These are phyloP conservation scores for Teleogryllus oceanicus DNA, from an alignment of 2,888 invertebrate species.

Conservation along the genomic window DNA sequence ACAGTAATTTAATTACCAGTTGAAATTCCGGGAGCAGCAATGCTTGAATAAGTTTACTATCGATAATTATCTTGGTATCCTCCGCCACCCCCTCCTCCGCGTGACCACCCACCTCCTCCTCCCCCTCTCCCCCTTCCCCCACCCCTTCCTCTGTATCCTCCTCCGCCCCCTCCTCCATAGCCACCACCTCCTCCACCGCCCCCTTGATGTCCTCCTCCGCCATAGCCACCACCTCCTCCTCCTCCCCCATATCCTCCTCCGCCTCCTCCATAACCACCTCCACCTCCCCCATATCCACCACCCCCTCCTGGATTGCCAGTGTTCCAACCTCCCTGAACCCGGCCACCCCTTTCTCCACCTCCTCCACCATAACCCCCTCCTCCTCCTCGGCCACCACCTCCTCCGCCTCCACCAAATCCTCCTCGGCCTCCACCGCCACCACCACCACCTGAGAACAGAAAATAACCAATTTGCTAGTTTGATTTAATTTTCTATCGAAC, in stretches of 20 bases:
- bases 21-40: too few relatives aligned
- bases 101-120: neutral
- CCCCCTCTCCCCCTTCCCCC: conserved; percentile 39
- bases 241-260: conserved; percentile 43
- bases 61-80: neutral
- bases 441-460: conserved; percentile 45
- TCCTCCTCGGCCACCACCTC: conserved; percentile 44
- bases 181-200: conserved; percentile 44
- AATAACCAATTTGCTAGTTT: conserved; percentile 38
- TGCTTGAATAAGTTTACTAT: neutral
- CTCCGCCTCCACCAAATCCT: conserved; percentile 41
- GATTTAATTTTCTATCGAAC: too few relatives aligned
- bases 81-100: too few relatives aligned
- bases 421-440: conserved; percentile 40
- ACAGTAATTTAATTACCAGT: too few relatives aligned
- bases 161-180: conserved; percentile 42
- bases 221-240: conserved; percentile 37
- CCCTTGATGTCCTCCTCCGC: conserved; percentile 33
- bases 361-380: conserved; percentile 36
- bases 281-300: conserved; percentile 34
- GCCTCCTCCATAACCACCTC: conserved; percentile 46
- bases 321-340: conserved; percentile 30
- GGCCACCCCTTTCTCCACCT: conserved; percentile 26
- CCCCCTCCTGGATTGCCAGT: conserved; percentile 29
- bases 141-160: conserved; percentile 39